Conservation (phyloP, 2,113 vertebrate species). For the Tachysurus vachellii region DNA sequence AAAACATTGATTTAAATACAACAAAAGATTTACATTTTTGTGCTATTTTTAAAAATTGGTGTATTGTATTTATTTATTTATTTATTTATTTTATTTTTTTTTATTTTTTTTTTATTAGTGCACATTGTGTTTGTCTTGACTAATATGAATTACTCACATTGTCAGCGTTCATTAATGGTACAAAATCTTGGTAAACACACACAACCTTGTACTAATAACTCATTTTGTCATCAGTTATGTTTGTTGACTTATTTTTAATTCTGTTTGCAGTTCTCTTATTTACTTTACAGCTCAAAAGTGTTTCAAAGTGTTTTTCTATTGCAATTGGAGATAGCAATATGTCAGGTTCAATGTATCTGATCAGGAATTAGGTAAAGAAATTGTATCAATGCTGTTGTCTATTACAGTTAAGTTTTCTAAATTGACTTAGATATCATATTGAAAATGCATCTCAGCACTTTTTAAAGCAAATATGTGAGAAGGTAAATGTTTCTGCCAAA, state of each 20-base stretch:
- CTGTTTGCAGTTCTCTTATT: conserved; percentile 6
- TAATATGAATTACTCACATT: not conserved
- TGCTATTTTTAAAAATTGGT: not conserved
- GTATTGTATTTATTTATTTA: too few species aligned
- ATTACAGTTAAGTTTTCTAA: not conserved
- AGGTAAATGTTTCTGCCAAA: not conserved
- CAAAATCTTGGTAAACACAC: not conserved
- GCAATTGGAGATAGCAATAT: conserved; percentile 15
- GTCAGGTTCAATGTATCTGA: not conserved
- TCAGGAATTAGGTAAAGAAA: not conserved
- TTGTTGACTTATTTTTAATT: conserved; percentile 34
- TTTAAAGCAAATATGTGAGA: not conserved
- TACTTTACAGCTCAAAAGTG: not conserved
- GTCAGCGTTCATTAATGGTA: not conserved
- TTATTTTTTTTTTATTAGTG: not conserved
- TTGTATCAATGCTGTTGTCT: not conserved
- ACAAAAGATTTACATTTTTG: too few species aligned
- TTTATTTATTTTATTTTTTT: not conserved
- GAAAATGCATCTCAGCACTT: not conserved
- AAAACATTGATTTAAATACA: not conserved
- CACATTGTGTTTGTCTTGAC: not conserved
- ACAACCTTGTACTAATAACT: not conserved
- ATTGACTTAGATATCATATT: not conserved
- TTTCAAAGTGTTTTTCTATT: not conserved
- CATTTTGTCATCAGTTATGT: conserved; percentile 33